Evolutionary conservation across 2,113 vertebrate species (phyloP), one percentile per base, ranked within the genome.

Genomic region (Cisticola juncidis): DNA sequence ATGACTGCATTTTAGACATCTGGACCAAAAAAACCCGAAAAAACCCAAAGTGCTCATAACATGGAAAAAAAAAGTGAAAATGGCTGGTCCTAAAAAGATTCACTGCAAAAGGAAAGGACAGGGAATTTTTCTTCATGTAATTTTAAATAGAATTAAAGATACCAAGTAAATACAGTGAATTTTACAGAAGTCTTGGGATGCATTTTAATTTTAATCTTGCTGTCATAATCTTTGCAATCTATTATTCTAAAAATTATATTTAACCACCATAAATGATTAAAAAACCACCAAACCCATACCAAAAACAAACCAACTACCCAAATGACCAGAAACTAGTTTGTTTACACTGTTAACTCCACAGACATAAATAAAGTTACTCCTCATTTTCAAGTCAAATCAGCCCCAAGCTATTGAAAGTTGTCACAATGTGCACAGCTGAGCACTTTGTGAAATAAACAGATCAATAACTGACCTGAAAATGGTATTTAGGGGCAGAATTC

Each of bases 1-100:
- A 93, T 93, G 71, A 95, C 29, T 81, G n/a, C 78, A 66, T 94
- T 90, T 95, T 80, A 93, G 69, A 28, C 95, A 92, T 69, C 86
- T 94, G 56, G 81, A 73, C 62, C 78, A 58, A 36, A 58, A n/a
- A n/a, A 33, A 24, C 22, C n/a, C 38, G 11, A 23, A n/a, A 24
- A 16, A 58, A 36, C 3, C 18, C 53, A 31, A 35, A 40, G 60
- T 20, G 18, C 36, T 62, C 60, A 62, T 62, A 40, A 20, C 12
- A 8, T 61, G 24, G 16, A 2, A 40, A 31, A 13, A 48, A 73
- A 24, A 15, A 2, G 9, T 71, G 33, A 42, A 92, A 60, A 48
- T 29, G 20, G 22, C 40, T 56, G 51, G 9, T 93, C 28, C 65
- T 81, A 68, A 56, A 66, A 66, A 58, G 29, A 71, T 29, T 12